A percentile compares a stretch with the other conserved stretches of the same genome.
These are phyloP conservation scores for Genyomyrus donnyi DNA, from an alignment of 2,113 vertebrate species.

Conservation along the genomic window DNA sequence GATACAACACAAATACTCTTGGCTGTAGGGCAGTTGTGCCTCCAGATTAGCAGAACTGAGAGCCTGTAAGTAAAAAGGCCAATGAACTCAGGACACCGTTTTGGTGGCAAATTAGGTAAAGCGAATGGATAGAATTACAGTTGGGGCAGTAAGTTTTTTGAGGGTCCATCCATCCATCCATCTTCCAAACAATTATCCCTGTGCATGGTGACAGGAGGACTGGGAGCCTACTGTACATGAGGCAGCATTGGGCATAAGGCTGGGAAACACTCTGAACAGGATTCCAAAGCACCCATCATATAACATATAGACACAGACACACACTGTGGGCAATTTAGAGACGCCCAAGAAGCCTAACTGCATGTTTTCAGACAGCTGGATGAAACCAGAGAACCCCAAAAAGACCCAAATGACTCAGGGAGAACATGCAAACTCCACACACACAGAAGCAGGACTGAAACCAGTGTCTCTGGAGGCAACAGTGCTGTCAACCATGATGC, in stretches of 20 bases:
- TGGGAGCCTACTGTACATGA: neutral
- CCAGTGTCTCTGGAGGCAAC: neutral
- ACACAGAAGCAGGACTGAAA: neutral
- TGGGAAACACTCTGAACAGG: neutral
- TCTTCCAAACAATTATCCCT: neutral
- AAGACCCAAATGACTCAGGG: neutral
- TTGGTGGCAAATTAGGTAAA: neutral
- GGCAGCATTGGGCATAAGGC: neutral
- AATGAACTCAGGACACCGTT: neutral
- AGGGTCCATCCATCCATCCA: neutral
- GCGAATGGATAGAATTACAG: neutral
- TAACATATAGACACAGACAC: neutral
- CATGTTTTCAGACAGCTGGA: neutral
- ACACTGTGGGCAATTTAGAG: neutral
- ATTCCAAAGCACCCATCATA: neutral
- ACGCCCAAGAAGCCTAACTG: neutral
- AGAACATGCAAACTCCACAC: neutral
- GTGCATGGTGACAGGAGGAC: neutral
- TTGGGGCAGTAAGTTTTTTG: neutral
- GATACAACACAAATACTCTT: constrained; percentile 20
- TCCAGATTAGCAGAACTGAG: constrained; percentile 25
- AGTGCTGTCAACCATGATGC: neutral
- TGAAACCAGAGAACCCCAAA: neutral
- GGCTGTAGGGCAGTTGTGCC: constrained; percentile 2
- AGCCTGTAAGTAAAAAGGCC: neutral